phyloP scores from a whole-genome alignment of 2,113 vertebrate species.

The Oncorhynchus clarkii region DNA sequence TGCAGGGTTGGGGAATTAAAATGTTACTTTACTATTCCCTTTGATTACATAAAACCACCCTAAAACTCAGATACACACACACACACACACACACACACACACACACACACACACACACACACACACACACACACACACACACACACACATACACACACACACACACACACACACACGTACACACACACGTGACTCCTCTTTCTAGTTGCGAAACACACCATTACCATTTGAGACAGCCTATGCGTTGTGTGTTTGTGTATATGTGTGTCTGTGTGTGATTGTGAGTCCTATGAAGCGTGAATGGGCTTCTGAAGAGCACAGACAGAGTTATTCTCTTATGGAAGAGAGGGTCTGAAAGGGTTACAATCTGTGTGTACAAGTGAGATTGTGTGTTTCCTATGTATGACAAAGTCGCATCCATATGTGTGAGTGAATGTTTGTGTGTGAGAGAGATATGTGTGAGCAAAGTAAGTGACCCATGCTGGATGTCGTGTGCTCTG shows the following conservation, averaged over 20 bases:
- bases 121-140: not conserved
- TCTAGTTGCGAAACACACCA: not conserved
- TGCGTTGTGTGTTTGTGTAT: not conserved
- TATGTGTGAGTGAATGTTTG: not conserved
- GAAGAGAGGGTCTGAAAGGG: not conserved
- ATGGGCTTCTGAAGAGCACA: not conserved
- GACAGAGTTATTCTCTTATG: not conserved
- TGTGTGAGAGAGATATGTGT: not conserved
- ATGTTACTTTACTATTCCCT: not conserved
- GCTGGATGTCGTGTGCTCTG: not conserved
- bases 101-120: not conserved
- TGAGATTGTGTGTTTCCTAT: no score
- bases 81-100: no score
- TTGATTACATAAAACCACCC: not conserved
- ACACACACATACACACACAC: no score
- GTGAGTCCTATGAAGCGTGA: not conserved
- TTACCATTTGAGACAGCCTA: not conserved
- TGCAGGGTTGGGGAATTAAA: not conserved
- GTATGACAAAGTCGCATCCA: not conserved
- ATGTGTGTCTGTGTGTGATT: not conserved
- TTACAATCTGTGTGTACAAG: not conserved
- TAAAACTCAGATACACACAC: no score
- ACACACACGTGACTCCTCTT: not conserved
- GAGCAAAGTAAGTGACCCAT: not conserved
- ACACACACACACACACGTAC: no score